Base-by-base conservation (phyloP, 64 coral and sea anemone species). In the Cladopsammia gracilis region DNA sequence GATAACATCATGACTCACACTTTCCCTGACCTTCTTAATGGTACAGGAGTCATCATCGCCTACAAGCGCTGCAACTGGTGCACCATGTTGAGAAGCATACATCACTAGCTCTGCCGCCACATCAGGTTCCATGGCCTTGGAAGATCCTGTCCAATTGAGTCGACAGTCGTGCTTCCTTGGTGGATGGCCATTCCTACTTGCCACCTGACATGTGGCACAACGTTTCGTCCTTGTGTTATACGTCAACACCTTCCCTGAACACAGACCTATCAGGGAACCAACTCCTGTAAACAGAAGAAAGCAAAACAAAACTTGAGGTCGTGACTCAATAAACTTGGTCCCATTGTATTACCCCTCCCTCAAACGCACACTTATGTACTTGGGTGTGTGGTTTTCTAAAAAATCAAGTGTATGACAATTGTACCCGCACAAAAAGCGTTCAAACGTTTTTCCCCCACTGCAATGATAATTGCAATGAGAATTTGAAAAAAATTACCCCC, bases 121-220 rank as follows among this genome's bases (percentile, higher is more conserved):
- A 77, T 92, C 80, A 10, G 80, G 79, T 4, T 92, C 80, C 80
- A 93, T 93, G 3, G 83, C 83, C 26, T 93, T 88, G 1, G 91
- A 67, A 16, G 75, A 87, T 10, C 83, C 83, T 18, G 46, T n/a
- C 91, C 91, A 95, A 42, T 90, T 95, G 9, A 70, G 64, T 25
- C 71, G 43, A 78, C 87, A 90, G 80, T 95, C 88, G 78, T 95
- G 93, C 24, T 6, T 10, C 58, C 62, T 73, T n/a, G 26, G 15
- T 18, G 65, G 47, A 13, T 25, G 10, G 23, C 83, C 91, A 58
- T 70, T 77, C n/a, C 85, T 52, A 6, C 22, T n/a, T 47, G 93
- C 86, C 34, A 71, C 54, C 52, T 90, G 22, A 51, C 86, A 95
- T 3, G 75, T 22, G 24, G 77, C 45, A 64, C 92, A 94, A 16